A percentile compares a stretch with the other conserved stretches of the same genome.
These are phyloP conservation scores for Onychostoma macrolepis DNA, from an alignment of 2,113 vertebrate genomes.

Conservation along the genomic window DNA sequence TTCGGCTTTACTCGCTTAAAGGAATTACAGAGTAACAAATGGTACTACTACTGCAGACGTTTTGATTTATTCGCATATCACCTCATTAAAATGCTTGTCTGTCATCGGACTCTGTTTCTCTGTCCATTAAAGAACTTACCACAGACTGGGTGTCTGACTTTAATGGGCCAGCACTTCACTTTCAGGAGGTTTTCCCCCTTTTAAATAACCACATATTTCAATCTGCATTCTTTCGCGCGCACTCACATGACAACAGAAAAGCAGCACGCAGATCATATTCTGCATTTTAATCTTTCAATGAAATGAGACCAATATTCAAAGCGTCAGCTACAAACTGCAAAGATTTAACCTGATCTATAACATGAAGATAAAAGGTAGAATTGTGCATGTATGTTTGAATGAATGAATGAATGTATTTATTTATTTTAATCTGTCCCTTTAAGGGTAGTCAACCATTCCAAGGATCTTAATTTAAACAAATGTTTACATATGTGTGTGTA, in stretches of 20 bases:
- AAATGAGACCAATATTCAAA: constrained; percentile 3
- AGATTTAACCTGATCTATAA: neutral
- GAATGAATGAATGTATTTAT: too few species aligned
- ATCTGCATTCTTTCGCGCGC: neutral
- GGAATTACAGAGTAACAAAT: constrained; percentile 40
- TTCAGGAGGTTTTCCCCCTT: constrained; percentile 48
- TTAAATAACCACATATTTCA: constrained; percentile 48
- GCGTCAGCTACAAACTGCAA: neutral
- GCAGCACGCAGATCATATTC: neutral
- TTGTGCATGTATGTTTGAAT: too few species aligned
- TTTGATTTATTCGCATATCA: constrained; percentile 58
- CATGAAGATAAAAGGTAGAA: too few species aligned
- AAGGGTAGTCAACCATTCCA: too few species aligned
- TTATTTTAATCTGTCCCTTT: too few species aligned
- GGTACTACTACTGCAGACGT: constrained; percentile 20
- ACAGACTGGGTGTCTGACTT: constrained; percentile 53
- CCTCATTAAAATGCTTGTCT: constrained; percentile 61
- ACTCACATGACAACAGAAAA: constrained; percentile 8
- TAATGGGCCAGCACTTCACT: constrained; percentile 55
- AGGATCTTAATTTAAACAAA: neutral
- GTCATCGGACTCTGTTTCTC: constrained; percentile 49
- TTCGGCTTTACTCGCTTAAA: constrained; percentile 46
- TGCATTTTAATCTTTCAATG: constrained; percentile 16
- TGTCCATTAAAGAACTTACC: constrained; percentile 53
- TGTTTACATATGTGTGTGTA: too few species aligned